Conservation (phyloP, 2,113 vertebrate species). For the Bubo bubo region DNA sequence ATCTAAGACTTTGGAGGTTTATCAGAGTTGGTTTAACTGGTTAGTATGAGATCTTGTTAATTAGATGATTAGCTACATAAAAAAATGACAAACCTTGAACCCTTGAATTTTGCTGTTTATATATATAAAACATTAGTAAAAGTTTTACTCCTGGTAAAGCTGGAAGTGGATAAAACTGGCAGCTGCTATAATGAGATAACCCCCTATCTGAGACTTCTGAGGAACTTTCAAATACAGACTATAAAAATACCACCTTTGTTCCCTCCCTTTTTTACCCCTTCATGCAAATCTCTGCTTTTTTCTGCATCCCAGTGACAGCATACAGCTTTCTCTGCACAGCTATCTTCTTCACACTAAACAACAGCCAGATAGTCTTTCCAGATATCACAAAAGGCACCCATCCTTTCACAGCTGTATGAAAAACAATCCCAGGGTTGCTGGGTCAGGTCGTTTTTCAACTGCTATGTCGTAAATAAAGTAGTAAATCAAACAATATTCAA, state of each 20-base stretch:
- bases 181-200: slow-evolving; percentile 1
- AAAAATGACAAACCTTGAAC: background rate
- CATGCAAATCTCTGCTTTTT: background rate
- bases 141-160: background rate
- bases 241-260: background rate
- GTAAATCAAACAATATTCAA: slow-evolving; percentile 57
- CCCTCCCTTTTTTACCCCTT: background rate
- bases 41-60: background rate
- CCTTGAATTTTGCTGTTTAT: background rate
- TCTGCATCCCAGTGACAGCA: background rate
- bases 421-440: background rate
- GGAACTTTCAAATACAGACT: background rate
- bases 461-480: slow-evolving; percentile 43
- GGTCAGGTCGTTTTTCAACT: slow-evolving; percentile 50
- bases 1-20: background rate
- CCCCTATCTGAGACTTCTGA: background rate
- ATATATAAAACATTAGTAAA: background rate
- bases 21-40: background rate
- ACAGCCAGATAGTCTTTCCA: background rate
- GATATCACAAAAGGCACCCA: background rate
- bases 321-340: background rate
- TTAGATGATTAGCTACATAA: background rate
- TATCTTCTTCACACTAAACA: background rate
- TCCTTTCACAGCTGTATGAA: background rate
- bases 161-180: background rate